Evolutionary conservation across 2,113 vertebrate species (phyloP).

Genomic region (Mastomys natalensis): DNA sequence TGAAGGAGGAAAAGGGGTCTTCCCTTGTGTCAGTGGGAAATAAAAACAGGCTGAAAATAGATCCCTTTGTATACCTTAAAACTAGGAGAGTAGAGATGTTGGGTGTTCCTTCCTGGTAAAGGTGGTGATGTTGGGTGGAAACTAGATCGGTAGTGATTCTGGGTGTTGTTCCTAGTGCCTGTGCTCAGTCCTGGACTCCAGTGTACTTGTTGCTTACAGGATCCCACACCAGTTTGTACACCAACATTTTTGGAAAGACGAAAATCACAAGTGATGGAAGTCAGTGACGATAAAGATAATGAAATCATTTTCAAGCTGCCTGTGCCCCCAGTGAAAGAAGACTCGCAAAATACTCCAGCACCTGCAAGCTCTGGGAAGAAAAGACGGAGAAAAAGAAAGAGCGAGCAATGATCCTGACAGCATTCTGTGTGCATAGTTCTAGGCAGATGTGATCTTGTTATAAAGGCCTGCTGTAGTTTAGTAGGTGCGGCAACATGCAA

Average conservation of each 20-base stretch:
- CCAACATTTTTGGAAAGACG: slow-evolving; percentile 92
- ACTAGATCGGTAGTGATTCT: neutral
- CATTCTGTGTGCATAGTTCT: neutral
- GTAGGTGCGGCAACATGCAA: neutral
- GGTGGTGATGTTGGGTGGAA: neutral
- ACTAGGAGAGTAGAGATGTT: neutral
- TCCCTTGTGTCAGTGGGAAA: neutral
- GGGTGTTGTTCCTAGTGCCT: neutral
- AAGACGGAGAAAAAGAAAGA: slow-evolving; percentile 41
- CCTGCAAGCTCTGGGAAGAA: slow-evolving; percentile 37
- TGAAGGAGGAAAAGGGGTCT: neutral
- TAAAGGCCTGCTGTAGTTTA: neutral
- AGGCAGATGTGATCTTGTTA: neutral
- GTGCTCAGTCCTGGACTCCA: neutral
- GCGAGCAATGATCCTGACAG: slow-evolving; percentile 17
- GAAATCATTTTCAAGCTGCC: slow-evolving; percentile 90
- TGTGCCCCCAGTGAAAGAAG: slow-evolving; percentile 64
- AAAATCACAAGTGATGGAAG: slow-evolving; percentile 84
- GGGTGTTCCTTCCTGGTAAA: neutral
- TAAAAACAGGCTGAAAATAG: neutral
- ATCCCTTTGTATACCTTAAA: neutral
- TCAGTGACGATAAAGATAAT: slow-evolving; percentile 85
- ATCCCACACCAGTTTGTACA: slow-evolving; percentile 92
- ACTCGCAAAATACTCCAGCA: neutral
- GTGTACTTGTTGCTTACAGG: slow-evolving; percentile 82